phyloP scores from a whole-genome alignment of 2,797 vertebrate genomes.

The Pseudochromis fuscus region DNA sequence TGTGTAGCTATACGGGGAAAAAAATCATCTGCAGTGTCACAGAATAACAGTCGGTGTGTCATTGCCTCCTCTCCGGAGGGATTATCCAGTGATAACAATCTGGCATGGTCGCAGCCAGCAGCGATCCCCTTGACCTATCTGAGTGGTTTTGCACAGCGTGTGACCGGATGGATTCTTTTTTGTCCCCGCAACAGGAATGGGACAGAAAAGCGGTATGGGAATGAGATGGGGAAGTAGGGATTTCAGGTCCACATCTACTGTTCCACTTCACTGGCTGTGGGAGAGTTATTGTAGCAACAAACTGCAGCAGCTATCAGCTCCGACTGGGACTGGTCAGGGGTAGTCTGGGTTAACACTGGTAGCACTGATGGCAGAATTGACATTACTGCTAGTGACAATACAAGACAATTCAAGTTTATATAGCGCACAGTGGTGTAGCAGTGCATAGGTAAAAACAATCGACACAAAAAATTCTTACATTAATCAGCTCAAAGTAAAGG shows the following conservation, averaged over 20 bases:
- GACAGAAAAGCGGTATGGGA: constrained; percentile 64
- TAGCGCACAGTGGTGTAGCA: too few relatives aligned
- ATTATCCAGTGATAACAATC: constrained; percentile 79
- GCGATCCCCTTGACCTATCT: constrained; percentile 63
- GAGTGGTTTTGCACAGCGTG: constrained; percentile 76
- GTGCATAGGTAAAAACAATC: neutral
- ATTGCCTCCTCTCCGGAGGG: constrained; percentile 55
- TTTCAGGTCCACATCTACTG: constrained; percentile 67
- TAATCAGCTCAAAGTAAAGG: neutral
- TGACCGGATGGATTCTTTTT: constrained; percentile 80
- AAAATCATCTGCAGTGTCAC: constrained; percentile 28
- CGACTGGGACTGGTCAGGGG: constrained; percentile 42
- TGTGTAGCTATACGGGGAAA: constrained; percentile 15
- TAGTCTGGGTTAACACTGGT: constrained; percentile 36
- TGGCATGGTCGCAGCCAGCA: constrained; percentile 54
- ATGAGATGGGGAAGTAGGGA: constrained; percentile 72
- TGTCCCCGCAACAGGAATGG: constrained; percentile 72
- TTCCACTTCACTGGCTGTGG: constrained; percentile 74
- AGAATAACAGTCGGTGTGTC: constrained; percentile 49
- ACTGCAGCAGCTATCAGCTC: constrained; percentile 45
- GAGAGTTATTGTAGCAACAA: constrained; percentile 77
- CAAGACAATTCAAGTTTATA: neutral
- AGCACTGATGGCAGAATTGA: constrained; percentile 12
- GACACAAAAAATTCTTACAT: neutral
- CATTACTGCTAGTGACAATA: neutral